Percentiles rank a stretch among this genome's conserved stretches.
Evolutionary conservation across 1,140 invertebrate genomes (phyloP).

Genomic region (Heliconius hermathena): DNA sequence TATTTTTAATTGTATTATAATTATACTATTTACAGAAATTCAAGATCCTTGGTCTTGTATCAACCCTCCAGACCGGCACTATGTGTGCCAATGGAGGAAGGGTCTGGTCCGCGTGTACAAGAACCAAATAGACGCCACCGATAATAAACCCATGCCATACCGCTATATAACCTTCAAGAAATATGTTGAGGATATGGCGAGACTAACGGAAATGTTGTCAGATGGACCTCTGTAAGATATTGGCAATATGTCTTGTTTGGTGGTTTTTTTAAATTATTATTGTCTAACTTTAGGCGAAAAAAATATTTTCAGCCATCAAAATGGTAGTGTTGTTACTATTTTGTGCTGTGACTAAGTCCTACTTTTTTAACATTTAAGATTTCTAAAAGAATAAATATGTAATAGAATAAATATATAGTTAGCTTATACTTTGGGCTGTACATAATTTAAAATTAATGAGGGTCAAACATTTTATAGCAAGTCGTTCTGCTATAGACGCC

Average conservation of each 20-base stretch:
- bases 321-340: too few relatives aligned
- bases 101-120: slow-evolving; percentile 93
- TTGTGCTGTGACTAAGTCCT: too few relatives aligned
- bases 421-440: background rate
- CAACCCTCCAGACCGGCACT: slow-evolving; percentile 85
- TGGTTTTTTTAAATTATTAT: too few relatives aligned
- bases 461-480: slow-evolving; percentile 85
- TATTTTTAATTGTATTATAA: background rate
- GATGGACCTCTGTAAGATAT: slow-evolving; percentile 94
- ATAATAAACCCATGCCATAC: slow-evolving; percentile 83
- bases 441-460: background rate
- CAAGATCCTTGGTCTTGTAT: slow-evolving; percentile 92
- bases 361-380: background rate
- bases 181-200: slow-evolving; percentile 91
- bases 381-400: background rate
- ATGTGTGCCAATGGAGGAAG: slow-evolving; percentile 86
- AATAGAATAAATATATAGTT: background rate
- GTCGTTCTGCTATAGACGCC: slow-evolving; percentile 97
- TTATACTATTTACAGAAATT: background rate
- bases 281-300: too few relatives aligned
- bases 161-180: slow-evolving; percentile 87
- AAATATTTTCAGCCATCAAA: too few relatives aligned
- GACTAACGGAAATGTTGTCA: slow-evolving; percentile 94
- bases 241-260: too few relatives aligned
- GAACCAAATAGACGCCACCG: slow-evolving; percentile 85